Conservation (phyloP, 2,797 vertebrate species). For the Setipinna tenuifilis region DNA sequence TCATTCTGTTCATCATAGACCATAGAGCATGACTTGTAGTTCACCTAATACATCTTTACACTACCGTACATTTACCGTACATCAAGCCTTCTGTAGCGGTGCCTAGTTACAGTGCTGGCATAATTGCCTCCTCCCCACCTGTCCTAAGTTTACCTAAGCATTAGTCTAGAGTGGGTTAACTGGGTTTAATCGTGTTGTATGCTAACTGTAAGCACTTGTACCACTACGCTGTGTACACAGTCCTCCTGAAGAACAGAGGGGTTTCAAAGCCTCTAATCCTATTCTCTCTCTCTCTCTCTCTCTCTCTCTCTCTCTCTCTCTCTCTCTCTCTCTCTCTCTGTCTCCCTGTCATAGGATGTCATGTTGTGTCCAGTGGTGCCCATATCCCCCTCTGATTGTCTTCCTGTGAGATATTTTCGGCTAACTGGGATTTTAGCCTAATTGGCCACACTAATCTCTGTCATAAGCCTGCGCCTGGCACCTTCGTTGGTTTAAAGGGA, state of each 20-base stretch:
- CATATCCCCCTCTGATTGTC: conserved; percentile 30
- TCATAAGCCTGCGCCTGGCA: conserved; percentile 54
- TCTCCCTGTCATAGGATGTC: too few relatives aligned
- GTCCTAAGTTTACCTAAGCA: background rate
- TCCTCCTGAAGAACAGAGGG: conserved; percentile 15
- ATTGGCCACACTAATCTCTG: conserved; percentile 56
- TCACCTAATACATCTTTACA: too few relatives aligned
- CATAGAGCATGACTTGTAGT: too few relatives aligned
- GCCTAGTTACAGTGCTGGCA: background rate
- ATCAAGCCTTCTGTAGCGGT: too few relatives aligned
- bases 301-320: background rate
- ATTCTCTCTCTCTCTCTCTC: background rate
- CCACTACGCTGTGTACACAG: conserved; percentile 12
- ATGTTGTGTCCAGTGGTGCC: background rate
- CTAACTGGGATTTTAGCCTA: conserved; percentile 58
- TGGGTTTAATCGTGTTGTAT: background rate
- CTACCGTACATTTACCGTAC: too few relatives aligned
- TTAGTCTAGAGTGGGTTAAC: background rate
- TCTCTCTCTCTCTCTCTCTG: background rate
- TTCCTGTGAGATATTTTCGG: conserved; percentile 44
- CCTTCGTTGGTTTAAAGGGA: conserved; percentile 75
- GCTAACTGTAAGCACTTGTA: conserved; percentile 4
- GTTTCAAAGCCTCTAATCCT: conserved; percentile 9
- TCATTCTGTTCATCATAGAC: too few relatives aligned
- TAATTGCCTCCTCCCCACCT: background rate